These are phyloP conservation scores for Dipodomys stephensi DNA, from an alignment of 2,113 vertebrate species.

Conservation along the genomic window DNA sequence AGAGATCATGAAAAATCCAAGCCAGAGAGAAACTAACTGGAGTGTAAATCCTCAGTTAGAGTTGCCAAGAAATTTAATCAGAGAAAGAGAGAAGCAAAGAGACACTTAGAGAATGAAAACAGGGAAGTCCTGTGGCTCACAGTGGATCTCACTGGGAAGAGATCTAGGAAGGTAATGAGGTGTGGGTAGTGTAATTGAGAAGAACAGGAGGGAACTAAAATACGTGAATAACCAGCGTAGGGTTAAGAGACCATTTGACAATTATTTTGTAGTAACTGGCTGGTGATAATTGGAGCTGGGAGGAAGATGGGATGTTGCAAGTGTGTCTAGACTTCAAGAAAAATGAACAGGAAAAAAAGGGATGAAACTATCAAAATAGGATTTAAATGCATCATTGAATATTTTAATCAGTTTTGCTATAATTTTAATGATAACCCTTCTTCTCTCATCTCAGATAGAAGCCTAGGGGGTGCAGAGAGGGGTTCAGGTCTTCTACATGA, in stretches of 20 bases:
- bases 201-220: conserved; percentile 70
- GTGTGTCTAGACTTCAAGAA: background rate
- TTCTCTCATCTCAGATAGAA: background rate
- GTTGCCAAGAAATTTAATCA: conserved; percentile 73
- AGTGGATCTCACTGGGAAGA: conserved; percentile 42
- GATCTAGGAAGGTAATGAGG: conserved; percentile 73
- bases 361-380: background rate
- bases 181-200: conserved; percentile 75
- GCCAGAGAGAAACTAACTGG: conserved; percentile 4
- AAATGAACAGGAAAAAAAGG: background rate
- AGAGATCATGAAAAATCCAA: background rate
- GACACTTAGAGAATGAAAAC: conserved; percentile 51
- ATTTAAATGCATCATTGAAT: background rate
- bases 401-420: background rate
- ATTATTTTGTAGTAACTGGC: conserved; percentile 78
- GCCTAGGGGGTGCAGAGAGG: no score
- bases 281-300: conserved; percentile 69
- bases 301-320: background rate
- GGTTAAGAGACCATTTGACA: conserved; percentile 75
- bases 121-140: conserved; percentile 51
- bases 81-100: conserved; percentile 56
- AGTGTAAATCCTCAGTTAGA: conserved; percentile 33
- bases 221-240: conserved; percentile 70
- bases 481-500: background rate
- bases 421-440: background rate